Evolutionary conservation across 2,113 vertebrate species (phyloP), one percentile per base, ranked within the genome.

Genomic region (Zosterops pallidus): DNA sequence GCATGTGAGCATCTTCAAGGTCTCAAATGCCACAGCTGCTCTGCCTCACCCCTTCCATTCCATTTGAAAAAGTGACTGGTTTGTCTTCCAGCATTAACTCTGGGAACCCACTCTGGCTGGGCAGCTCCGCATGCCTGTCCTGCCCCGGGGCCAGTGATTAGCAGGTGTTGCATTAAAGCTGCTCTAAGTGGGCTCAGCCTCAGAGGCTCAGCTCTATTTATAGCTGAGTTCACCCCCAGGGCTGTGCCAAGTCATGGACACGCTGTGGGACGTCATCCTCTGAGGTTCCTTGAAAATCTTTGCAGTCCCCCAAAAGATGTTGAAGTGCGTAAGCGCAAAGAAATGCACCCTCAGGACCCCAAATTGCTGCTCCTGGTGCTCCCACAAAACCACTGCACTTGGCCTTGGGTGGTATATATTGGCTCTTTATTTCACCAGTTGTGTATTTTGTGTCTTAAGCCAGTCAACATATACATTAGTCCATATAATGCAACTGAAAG

Each of bases 81-180:
- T 94, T 82, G 12, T 42, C 17, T 87, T 75, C 42, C 89, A 86
- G 47, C 0, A 0, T 37, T 21, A 70, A 23, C 57, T 46, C 77
- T 67, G 77, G 60, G 63, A 86, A 12, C 46, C 53, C 83, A 28
- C 20, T 4, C 35, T 46, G 59, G 22, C 72, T 63, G 44, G 25
- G 35, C 83, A 83, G 70, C 39, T 85, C 49, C 46, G 4, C 9
- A 9, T 33, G 26, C 49, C 35, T 49, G 17, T 55, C 82, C 82
- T 1, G 0, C 52, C 39, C 8, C 0, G 1, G 33, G 89, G 64
- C 55, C 3, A 3, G 31, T 1, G 23, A 88, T 88, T 26, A 93
- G 94, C 88, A 88, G 92, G 76, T 90, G 92, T 50, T 57, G 75
- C 25, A 60, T 88, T 93, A 92, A 55, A 90, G 90, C 88, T 86